phyloP scores from a whole-genome alignment of 2,797 vertebrate genomes.

The Enteromius radiatus region DNA sequence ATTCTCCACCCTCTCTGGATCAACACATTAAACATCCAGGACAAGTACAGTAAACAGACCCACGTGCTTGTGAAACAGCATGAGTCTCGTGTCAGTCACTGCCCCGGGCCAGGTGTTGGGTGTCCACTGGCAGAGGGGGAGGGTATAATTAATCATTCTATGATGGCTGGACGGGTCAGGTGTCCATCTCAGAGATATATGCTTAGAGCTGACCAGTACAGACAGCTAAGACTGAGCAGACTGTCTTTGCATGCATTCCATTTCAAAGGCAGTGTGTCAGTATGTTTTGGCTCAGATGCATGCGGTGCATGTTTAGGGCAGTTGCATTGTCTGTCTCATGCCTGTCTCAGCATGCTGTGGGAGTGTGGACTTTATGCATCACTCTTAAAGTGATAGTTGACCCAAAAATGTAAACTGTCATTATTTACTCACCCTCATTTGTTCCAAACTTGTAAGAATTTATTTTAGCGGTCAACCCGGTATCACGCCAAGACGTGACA shows the following conservation, averaged over 20 bases:
- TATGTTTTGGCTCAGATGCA: constrained; percentile 27
- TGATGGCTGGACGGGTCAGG: constrained; percentile 51
- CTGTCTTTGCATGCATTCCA: constrained; percentile 36
- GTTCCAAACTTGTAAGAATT: not conserved
- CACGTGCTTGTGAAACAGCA: constrained; percentile 50
- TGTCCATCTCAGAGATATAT: constrained; percentile 51
- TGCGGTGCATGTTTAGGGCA: not conserved
- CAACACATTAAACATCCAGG: constrained; percentile 43
- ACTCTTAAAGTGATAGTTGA: not conserved
- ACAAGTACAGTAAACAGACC: constrained; percentile 58
- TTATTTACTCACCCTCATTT: not conserved
- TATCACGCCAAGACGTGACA: too few relatives aligned
- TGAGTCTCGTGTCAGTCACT: constrained; percentile 55
- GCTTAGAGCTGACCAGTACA: constrained; percentile 31
- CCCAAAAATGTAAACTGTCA: not conserved
- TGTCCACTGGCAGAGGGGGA: constrained; percentile 37
- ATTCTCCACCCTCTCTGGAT: constrained; percentile 29
- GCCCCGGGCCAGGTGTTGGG: constrained; percentile 52
- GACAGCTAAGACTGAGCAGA: constrained; percentile 29
- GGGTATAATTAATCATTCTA: constrained; percentile 54
- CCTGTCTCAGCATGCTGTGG: constrained; percentile 6
- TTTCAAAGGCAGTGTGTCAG: constrained; percentile 23
- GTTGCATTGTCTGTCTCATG: constrained; percentile 8
- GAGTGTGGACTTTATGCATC: not conserved
- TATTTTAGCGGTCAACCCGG: too few relatives aligned